phyloP scores from a whole-genome alignment of 2,113 vertebrate species.

The Mobula birostris region DNA sequence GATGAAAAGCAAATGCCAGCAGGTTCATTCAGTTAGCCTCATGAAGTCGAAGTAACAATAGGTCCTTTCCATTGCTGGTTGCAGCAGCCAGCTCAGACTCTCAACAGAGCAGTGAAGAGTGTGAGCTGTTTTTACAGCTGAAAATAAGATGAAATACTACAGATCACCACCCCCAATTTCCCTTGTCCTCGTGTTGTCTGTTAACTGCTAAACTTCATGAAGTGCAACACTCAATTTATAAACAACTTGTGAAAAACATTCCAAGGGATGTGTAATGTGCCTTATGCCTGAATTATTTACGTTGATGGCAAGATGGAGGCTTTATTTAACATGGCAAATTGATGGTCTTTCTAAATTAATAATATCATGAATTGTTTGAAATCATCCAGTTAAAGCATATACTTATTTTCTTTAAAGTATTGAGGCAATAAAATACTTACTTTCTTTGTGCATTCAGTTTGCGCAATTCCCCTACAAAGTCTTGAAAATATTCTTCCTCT shows the following conservation, averaged over 20 bases:
- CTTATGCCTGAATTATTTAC: not conserved
- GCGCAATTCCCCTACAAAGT: not conserved
- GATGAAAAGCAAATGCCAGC: slow-evolving; percentile 53
- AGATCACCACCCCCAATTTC: slow-evolving; percentile 67
- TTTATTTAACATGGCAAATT: not conserved
- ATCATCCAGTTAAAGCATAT: not conserved
- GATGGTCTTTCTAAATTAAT: not conserved
- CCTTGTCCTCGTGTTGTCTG: slow-evolving; percentile 65
- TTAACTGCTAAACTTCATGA: slow-evolving; percentile 84
- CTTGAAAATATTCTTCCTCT: not conserved
- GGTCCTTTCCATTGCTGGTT: slow-evolving; percentile 48
- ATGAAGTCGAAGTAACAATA: slow-evolving; percentile 54
- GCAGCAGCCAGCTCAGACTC: slow-evolving; percentile 51
- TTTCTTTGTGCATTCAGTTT: too few relatives aligned
- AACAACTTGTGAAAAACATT: slow-evolving; percentile 79
- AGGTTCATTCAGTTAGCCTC: slow-evolving; percentile 52
- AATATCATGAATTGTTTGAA: slow-evolving; percentile 1
- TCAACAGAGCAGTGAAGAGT: slow-evolving; percentile 59
- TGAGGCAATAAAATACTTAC: not conserved
- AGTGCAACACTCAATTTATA: slow-evolving; percentile 90
- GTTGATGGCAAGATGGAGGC: not conserved
- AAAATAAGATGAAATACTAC: slow-evolving; percentile 93
- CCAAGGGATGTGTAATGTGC: slow-evolving; percentile 48
- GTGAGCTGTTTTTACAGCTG: slow-evolving; percentile 95
- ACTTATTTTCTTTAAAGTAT: not conserved